Evolutionary conservation across 2,797 vertebrate species (phyloP).

Genomic region (Notoglanidium macrostoma): DNA sequence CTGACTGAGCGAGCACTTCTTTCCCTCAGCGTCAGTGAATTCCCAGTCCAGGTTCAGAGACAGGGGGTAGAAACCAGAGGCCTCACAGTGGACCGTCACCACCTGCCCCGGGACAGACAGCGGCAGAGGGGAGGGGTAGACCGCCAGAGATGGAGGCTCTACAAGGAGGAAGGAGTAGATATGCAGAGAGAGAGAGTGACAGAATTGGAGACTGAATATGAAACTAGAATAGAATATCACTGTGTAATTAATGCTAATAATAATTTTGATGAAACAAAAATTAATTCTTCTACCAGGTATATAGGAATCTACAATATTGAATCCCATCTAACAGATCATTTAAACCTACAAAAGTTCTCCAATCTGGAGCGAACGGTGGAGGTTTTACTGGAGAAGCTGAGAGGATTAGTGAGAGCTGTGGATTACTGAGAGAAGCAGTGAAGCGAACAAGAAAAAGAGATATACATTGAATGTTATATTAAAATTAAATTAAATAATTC

Average conservation of each 20-base stretch:
- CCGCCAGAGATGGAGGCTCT: conserved; percentile 79
- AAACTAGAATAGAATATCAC: not conserved
- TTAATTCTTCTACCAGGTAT: not conserved
- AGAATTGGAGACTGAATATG: not conserved
- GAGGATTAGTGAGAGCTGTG: conserved; percentile 77
- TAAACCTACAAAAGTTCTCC: conserved; percentile 24
- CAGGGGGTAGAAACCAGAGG: conserved; percentile 79
- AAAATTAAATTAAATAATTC: not conserved
- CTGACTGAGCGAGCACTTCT: conserved; percentile 55
- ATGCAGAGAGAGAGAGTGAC: not conserved
- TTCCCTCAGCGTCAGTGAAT: conserved; percentile 68
- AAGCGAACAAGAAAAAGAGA: not conserved
- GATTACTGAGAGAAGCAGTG: conserved; percentile 66
- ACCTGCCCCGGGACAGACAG: conserved; percentile 72
- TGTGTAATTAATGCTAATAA: not conserved
- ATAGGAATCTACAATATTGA: not conserved
- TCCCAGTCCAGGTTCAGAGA: conserved; percentile 77
- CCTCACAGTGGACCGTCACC: conserved; percentile 72
- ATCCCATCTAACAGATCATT: too few species aligned
- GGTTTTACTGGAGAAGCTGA: conserved; percentile 74
- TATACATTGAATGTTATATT: not conserved
- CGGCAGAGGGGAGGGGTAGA: conserved; percentile 76
- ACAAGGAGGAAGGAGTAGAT: not conserved
- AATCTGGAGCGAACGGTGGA: conserved; percentile 66
- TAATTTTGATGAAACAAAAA: not conserved